Evolutionary conservation across 2,113 vertebrate genomes (phyloP), one percentile per base, ranked within the genome.

Genomic region (Cepphus grylle): DNA sequence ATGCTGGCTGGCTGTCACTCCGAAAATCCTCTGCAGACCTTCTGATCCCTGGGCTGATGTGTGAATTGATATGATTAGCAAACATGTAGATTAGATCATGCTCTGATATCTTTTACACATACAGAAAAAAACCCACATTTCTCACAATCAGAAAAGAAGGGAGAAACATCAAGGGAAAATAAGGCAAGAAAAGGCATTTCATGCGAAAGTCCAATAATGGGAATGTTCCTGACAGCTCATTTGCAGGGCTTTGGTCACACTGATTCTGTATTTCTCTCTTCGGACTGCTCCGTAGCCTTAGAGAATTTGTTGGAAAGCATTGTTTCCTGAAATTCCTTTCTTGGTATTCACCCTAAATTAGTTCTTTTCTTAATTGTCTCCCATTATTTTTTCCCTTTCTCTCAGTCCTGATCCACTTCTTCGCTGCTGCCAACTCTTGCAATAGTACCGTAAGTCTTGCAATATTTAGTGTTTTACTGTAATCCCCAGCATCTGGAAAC

Each of bases 401-500:
- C 81, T 81, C 66, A 55, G 61, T 59, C 61, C 72, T 79, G 71
- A 78, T 92, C 94, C 72, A 45, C 43, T 69, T 69, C 70, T 81
- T 69, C 59, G 5, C 30, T 8, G 27, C 61, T 92, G 92, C 94
- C 94, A 95, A 22, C n/a, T 82, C 92, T 78, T n/a, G 88, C 94
- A 93, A 95, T 59, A 79, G 82, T 83, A 90, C 87, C 27, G 15
- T 80, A 93, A 93, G 79, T 80, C 87, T 76, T 91, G 94, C 85
- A 94, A 89, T 82, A 86, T 78, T 81, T 78, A 53, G 81, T 55
- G 71, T 92, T 92, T 92, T 80, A 74, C 92, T 90, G 89, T 80
- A 94, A 94, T 96, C 86, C 89, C 9, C 72, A 59, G 92, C 92
- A 87, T 94, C 86, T 92, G 92, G 92, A 96, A 94, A 62, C 72